phyloP scores from a whole-genome alignment of 2,113 vertebrate genomes.

The Galemys pyrenaicus region DNA sequence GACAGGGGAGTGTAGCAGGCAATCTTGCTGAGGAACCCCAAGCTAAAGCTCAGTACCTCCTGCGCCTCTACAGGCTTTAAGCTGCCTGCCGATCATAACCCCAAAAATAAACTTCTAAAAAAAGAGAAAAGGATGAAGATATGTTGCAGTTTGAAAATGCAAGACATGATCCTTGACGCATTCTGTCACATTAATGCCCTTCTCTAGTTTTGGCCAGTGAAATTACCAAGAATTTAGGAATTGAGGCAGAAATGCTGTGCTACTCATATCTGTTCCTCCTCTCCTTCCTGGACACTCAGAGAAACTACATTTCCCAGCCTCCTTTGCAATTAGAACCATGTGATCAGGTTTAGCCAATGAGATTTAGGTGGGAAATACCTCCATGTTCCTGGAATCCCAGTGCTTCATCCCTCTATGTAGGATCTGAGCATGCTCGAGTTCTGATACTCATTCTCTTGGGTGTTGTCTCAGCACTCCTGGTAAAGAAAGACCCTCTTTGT shows the following conservation, averaged over 20 bases:
- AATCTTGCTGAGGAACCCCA: no score
- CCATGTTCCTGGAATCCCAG: not conserved
- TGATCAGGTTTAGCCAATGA: not conserved
- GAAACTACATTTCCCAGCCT: slow-evolving; percentile 15
- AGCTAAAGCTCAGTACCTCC: no score
- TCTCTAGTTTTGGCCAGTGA: not conserved
- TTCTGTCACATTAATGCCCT: not conserved
- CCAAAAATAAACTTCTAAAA: no score
- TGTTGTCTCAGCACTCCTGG: not conserved
- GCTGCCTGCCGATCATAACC: no score
- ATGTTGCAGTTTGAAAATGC: not conserved
- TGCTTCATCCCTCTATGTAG: not conserved
- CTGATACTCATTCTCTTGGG: not conserved
- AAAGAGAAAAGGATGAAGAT: not conserved
- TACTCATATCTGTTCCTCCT: not conserved
- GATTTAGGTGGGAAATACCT: not conserved
- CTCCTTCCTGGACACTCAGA: not conserved
- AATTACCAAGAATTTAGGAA: not conserved
- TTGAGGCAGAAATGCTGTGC: not conserved
- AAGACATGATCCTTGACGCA: not conserved
- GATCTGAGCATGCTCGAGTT: not conserved
- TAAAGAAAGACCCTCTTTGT: slow-evolving; percentile 27
- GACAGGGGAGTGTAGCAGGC: no score
- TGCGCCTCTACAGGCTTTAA: no score
- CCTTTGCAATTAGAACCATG: not conserved